Conservation (phyloP, 2,797 vertebrate species). For the Paguma larvata region DNA sequence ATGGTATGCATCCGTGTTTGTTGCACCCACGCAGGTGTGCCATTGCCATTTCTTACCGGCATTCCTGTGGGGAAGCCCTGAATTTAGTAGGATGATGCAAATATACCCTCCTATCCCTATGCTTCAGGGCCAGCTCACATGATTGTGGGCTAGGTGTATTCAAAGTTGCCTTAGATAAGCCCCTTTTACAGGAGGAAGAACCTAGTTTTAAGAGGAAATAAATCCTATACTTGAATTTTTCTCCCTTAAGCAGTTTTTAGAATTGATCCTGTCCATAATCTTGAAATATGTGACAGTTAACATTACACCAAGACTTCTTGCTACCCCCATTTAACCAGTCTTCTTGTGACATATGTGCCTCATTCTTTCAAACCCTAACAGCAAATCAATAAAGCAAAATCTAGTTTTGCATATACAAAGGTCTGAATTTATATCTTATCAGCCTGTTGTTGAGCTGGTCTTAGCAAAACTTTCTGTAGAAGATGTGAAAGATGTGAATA, state of each 20-base stretch:
- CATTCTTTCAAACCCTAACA: conserved; percentile 39
- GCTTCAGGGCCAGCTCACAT: neutral
- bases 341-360: neutral
- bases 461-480: conserved; percentile 9
- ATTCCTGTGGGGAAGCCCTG: neutral
- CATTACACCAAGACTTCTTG: conserved; percentile 13
- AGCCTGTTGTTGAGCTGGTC: neutral
- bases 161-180: neutral
- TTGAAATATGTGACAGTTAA: conserved; percentile 58
- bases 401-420: conserved; percentile 1
- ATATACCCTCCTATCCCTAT: neutral
- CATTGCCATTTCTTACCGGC: neutral
- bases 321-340: conserved; percentile 18
- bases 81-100: neutral
- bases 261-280: conserved; percentile 43
- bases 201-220: neutral
- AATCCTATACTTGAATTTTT: conserved; percentile 39
- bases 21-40: neutral
- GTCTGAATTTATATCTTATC: conserved; percentile 1
- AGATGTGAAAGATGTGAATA: neutral
- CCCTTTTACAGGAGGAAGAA: neutral
- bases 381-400: conserved; percentile 63
- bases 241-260: conserved; percentile 22
- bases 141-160: neutral
- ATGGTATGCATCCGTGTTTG: neutral